Evolutionary conservation across 2,113 vertebrate species (phyloP).

Genomic region (Pachyramphus minor): DNA sequence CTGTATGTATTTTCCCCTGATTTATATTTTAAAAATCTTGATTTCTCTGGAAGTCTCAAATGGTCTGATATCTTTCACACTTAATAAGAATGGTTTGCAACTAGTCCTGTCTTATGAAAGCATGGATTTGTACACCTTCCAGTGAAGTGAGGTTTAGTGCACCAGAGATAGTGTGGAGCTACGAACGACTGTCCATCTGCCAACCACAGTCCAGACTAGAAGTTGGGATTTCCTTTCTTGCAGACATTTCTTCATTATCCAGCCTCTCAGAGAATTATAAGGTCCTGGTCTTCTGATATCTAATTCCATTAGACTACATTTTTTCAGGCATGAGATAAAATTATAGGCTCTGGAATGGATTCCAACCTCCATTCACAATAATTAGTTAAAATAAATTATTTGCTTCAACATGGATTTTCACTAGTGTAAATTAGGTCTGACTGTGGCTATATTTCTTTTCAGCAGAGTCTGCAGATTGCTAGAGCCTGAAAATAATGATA

Average conservation of each 20-base stretch:
- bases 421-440: neutral
- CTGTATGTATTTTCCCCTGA: neutral
- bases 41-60: neutral
- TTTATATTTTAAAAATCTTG: neutral
- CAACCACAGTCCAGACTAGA: neutral
- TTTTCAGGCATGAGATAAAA: neutral
- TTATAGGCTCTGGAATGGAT: neutral
- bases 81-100: neutral
- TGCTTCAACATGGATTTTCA: neutral
- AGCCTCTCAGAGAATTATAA: neutral
- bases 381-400: constrained; percentile 27
- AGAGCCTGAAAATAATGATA: neutral
- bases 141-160: neutral
- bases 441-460: neutral
- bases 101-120: neutral
- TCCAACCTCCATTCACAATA: neutral
- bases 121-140: neutral
- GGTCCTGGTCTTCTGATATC: neutral
- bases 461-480: neutral
- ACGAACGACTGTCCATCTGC: neutral
- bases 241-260: neutral
- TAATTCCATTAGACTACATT: neutral
- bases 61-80: neutral
- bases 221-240: neutral
- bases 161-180: neutral